Evolutionary conservation across 2,113 vertebrate genomes (phyloP), one percentile per base, ranked within the genome.

Genomic region (Salvelinus sp.): DNA sequence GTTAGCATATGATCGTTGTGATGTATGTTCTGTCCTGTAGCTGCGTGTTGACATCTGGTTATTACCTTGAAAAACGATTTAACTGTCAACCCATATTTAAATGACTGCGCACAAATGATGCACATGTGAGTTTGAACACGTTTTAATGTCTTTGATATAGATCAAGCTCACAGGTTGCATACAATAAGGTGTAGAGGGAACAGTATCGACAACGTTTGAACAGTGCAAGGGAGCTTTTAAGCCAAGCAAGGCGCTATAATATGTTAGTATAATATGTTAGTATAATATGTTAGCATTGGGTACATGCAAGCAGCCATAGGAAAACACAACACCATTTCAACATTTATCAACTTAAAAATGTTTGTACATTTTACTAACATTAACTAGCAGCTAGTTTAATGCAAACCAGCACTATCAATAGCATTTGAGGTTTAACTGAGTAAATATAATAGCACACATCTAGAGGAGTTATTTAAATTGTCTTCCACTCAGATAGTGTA

Each of bases 111-210:
- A 25, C 25, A 63, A 3, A 63, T 22, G 9, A 9, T 9, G 2
- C 7, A 63, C 20, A 2, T 25, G n/a, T 54, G 0, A 5, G 74
- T 84, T 89, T 69, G 64, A 84, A 82, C 69, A 72, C 38, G 75
- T 64, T 89, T 91, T 89, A 91, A 84, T 90, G 80, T 71, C 75
- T 83, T 78, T 69, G 83, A 83, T 44, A 78, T 72, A 23, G 74
- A 30, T 27, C 44, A 18, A 2, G 60, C 65, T 73, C 79, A 89
- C 79, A 89, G 64, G 74, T 60, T 79, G 86, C 86, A 84, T 30
- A 50, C 57, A 76, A 80, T 83, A 88, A 88, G 69, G 82, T 86
- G 87, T 81, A 79, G 33, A 60, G 38, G 38, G 76, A 85, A 30
- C 77, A 70, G 76, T 71, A 71, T 72, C 70, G 14, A 71, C 76